These are phyloP conservation scores for Pempheris klunzingeri DNA, from an alignment of 2,797 vertebrate species.

Conservation along the genomic window DNA sequence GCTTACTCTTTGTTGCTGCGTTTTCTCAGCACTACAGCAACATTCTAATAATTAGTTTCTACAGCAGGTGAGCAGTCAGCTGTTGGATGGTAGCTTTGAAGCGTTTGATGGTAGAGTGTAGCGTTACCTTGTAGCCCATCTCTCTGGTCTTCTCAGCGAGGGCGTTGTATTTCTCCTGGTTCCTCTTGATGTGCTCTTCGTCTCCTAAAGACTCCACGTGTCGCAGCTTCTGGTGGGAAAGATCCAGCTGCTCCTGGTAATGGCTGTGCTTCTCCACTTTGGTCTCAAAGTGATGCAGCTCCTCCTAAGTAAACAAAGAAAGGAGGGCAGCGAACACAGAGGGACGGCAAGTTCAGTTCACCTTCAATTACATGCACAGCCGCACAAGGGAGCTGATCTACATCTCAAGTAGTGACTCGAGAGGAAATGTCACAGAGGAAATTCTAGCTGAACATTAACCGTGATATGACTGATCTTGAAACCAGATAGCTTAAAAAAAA, in stretches of 20 bases:
- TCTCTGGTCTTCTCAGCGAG: constrained; percentile 94
- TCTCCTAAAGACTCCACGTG: constrained; percentile 92
- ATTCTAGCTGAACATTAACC: constrained; percentile 21
- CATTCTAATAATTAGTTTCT: constrained; percentile 3
- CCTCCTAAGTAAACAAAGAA: constrained; percentile 86
- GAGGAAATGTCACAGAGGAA: constrained; percentile 27
- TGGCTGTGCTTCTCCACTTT: constrained; percentile 98
- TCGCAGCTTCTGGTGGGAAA: constrained; percentile 95
- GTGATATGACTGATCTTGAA: constrained; percentile 28
- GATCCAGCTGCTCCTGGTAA: constrained; percentile 95
- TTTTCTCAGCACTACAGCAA: not conserved
- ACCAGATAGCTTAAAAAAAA: constrained; percentile 16
- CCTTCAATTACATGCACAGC: constrained; percentile 48
- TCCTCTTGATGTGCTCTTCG: constrained; percentile 91
- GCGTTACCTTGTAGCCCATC: constrained; percentile 94
- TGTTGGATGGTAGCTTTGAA: not conserved
- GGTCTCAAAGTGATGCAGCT: constrained; percentile 95
- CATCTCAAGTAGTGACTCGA: constrained; percentile 28
- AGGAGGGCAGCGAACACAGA: not conserved
- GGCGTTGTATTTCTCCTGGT: constrained; percentile 90
- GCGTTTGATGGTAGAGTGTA: not conserved
- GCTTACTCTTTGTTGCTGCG: not conserved
- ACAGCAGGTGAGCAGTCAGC: not conserved
- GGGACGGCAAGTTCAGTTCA: constrained; percentile 7
- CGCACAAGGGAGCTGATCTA: constrained; percentile 35